Conservation (phyloP, 2,888 invertebrate species). For the Scaptomyza flava region DNA sequence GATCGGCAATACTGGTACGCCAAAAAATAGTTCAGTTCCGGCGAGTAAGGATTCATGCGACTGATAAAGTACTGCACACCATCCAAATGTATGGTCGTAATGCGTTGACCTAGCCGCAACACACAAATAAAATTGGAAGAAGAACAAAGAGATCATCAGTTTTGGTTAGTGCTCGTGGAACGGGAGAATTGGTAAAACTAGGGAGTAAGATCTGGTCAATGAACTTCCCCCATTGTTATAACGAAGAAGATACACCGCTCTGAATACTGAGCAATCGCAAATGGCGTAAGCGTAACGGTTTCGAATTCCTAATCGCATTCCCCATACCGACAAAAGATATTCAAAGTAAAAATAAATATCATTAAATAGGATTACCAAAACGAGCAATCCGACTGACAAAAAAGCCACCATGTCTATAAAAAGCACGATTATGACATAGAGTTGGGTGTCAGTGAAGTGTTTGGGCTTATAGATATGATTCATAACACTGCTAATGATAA, state of each 20-base stretch:
- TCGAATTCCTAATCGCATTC: conserved; percentile 58
- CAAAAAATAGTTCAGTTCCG: conserved; percentile 93
- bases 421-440: conserved; percentile 16
- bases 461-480: conserved; percentile 30
- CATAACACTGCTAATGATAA: conserved; percentile 56
- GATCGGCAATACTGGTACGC: conserved; percentile 95
- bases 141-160: conserved; percentile 1
- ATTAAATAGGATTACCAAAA: conserved; percentile 76
- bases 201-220: conserved; percentile 31
- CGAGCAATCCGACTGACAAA: conserved; percentile 53
- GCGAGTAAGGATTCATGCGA: conserved; percentile 94
- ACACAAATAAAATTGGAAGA: not conserved
- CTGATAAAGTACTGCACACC: conserved; percentile 94
- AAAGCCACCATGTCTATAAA: conserved; percentile 41
- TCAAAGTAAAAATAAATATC: conserved; percentile 71
- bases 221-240: conserved; percentile 33
- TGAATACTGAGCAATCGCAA: conserved; percentile 56
- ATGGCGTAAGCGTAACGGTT: conserved; percentile 65
- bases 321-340: conserved; percentile 17
- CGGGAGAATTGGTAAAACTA: conserved; percentile 11
- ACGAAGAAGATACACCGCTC: conserved; percentile 13
- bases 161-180: conserved; percentile 1
- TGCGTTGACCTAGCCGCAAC: conserved; percentile 89
- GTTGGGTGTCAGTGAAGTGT: conserved; percentile 11
- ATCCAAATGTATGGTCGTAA: conserved; percentile 93